Evolutionary conservation across 2,888 invertebrate species (phyloP).

Genomic region (Spodoptera picta): DNA sequence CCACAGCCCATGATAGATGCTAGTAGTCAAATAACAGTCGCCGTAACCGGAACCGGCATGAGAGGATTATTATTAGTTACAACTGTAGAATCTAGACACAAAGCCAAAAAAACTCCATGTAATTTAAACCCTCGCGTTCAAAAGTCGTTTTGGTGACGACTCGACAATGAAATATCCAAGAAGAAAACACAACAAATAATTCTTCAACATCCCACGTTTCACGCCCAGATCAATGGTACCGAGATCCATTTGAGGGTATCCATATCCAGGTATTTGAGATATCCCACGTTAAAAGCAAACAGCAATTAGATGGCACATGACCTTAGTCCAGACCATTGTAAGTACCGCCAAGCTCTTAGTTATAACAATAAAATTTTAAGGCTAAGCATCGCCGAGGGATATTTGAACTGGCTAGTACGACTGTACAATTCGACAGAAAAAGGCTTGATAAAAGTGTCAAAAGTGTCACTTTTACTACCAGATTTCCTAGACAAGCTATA

Average conservation of each 20-base stretch:
- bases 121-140: neutral
- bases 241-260: no score
- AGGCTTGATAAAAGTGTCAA: neutral
- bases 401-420: slow-evolving; percentile 5
- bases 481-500: no score
- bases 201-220: slow-evolving; percentile 25
- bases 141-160: neutral
- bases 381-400: slow-evolving; percentile 23
- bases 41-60: no score
- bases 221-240: slow-evolving; percentile 23
- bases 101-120: neutral
- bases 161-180: neutral
- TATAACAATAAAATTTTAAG: slow-evolving; percentile 61
- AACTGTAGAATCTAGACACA: no score
- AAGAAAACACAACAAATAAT: slow-evolving; percentile 1
- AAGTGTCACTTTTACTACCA: no score
- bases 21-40: no score
- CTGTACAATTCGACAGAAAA: slow-evolving; percentile 11
- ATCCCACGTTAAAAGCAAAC: slow-evolving; percentile 54
- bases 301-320: slow-evolving; percentile 45
- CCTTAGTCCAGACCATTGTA: slow-evolving; percentile 33
- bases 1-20: no score
- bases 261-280: slow-evolving; percentile 33
- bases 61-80: no score
- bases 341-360: slow-evolving; percentile 24